A percentile compares a stretch with the other conserved stretches of the same genome.
phyloP scores from a whole-genome alignment of 2,888 invertebrate genomes.

The Tetrapedia diversipes region DNA sequence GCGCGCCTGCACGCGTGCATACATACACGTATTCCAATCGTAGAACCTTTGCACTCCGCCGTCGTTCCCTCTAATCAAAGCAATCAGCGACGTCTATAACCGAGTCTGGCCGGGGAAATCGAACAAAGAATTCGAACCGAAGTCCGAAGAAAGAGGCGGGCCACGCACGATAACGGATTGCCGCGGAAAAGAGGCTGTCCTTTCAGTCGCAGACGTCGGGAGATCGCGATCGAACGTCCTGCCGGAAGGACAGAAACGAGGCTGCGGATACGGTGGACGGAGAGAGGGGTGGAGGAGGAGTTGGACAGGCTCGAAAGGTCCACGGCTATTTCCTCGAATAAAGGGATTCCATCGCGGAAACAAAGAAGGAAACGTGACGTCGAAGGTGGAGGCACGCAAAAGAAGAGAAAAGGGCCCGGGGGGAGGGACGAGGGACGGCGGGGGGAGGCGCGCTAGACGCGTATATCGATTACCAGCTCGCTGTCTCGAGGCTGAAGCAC shows the following conservation, averaged over 20 bases:
- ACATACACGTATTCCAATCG: not conserved
- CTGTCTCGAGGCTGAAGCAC: constrained; percentile 60
- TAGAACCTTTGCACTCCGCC: not conserved
- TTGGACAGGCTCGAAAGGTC: constrained; percentile 57
- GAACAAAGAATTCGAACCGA: constrained; percentile 38
- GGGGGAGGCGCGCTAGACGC: constrained; percentile 61
- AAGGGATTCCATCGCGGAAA: constrained; percentile 66
- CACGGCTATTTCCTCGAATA: constrained; percentile 58
- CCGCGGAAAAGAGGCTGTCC: constrained; percentile 52
- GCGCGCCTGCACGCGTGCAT: too few relatives aligned
- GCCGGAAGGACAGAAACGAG: constrained; percentile 34
- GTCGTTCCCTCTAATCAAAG: constrained; percentile 21
- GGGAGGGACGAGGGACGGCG: constrained; percentile 9
- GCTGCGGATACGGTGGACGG: not conserved
- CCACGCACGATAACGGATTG: constrained; percentile 58
- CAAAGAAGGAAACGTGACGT: constrained; percentile 66
- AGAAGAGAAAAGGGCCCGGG: constrained; percentile 30
- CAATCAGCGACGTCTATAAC: constrained; percentile 47
- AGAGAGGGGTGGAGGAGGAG: constrained; percentile 16
- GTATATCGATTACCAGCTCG: constrained; percentile 71
- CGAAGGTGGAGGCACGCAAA: constrained; percentile 50
- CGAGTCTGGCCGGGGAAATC: not conserved
- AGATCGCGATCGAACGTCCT: constrained; percentile 64
- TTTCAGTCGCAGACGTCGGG: constrained; percentile 61
- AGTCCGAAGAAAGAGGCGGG: constrained; percentile 31